Percentiles rank a stretch among this genome's conserved stretches.
phyloP scores from a whole-genome alignment of 2,113 vertebrate species.

The Cathartes aura region DNA sequence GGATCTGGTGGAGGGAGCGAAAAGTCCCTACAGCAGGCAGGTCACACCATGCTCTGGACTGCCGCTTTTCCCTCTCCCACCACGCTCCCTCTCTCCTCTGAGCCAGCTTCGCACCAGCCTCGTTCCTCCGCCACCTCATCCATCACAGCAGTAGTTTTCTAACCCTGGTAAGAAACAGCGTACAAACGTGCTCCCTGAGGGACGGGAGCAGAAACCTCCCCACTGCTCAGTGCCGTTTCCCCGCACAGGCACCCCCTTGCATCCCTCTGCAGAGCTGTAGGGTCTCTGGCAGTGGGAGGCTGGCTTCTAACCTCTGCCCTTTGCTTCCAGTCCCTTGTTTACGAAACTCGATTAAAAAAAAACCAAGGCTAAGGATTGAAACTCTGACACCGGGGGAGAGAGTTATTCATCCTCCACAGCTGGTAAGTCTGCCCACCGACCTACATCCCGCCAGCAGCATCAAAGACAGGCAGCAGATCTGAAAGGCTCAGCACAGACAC shows the following conservation, averaged over 20 bases:
- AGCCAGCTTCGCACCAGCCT: not conserved
- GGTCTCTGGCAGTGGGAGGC: not conserved
- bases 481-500: not conserved
- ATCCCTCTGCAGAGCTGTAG: not conserved
- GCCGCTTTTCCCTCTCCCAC: not conserved
- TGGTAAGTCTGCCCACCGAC: not conserved
- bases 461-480: not conserved
- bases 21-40: not conserved
- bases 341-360: not conserved
- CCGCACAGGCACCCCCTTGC: accelerated
- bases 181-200: not conserved
- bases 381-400: not conserved
- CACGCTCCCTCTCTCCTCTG: not conserved
- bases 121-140: accelerated
- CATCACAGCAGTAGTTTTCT: not conserved
- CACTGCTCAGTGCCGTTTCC: not conserved
- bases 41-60: not conserved
- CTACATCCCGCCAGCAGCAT: accelerated
- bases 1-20: not conserved
- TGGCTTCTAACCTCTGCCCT: not conserved
- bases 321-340: not conserved
- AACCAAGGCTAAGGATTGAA: not conserved
- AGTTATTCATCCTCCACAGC: not conserved
- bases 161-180: not conserved
- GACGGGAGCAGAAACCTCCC: not conserved